A percentile compares a stretch with the other conserved stretches of the same genome.
phyloP scores from a whole-genome alignment of 2,888 invertebrate species.

The Celastrina argiolus region DNA sequence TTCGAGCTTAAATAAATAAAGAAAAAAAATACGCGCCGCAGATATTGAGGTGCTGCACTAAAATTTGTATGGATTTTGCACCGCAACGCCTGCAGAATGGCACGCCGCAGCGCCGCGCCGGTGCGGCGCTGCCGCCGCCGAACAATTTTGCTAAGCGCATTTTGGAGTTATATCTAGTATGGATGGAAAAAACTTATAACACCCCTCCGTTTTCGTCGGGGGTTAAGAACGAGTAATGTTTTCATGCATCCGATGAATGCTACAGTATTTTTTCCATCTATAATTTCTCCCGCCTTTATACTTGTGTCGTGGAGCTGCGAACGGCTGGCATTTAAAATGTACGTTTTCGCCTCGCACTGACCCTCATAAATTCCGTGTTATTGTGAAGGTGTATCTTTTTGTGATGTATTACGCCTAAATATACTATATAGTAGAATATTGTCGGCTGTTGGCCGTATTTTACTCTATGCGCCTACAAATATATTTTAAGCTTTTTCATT shows the following conservation, averaged over 20 bases:
- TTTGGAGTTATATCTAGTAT: too few species aligned
- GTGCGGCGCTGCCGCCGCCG: too few species aligned
- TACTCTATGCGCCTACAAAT: background rate
- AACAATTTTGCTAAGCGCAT: too few species aligned
- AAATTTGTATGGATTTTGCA: too few species aligned
- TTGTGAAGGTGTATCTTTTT: conserved; percentile 11
- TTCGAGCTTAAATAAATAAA: too few species aligned
- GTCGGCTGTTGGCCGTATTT: background rate
- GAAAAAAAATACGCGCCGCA: too few species aligned
- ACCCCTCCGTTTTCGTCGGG: too few species aligned
- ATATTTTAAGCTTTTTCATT: background rate
- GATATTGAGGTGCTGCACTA: too few species aligned
- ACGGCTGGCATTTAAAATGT: conserved; percentile 10
- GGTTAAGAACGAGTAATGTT: background rate
- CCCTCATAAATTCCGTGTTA: conserved; percentile 17
- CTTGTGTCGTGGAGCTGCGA: background rate
- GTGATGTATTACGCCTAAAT: conserved; percentile 3
- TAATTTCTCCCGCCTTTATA: background rate
- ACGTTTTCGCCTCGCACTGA: background rate
- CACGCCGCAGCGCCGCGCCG: too few species aligned
- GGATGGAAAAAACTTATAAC: too few species aligned
- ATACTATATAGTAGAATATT: background rate
- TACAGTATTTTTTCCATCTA: conserved; percentile 2
- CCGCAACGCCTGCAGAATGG: too few species aligned
- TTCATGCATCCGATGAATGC: background rate